phyloP scores from a whole-genome alignment of 2,888 invertebrate genomes.

The Punctoribates punctum region DNA sequence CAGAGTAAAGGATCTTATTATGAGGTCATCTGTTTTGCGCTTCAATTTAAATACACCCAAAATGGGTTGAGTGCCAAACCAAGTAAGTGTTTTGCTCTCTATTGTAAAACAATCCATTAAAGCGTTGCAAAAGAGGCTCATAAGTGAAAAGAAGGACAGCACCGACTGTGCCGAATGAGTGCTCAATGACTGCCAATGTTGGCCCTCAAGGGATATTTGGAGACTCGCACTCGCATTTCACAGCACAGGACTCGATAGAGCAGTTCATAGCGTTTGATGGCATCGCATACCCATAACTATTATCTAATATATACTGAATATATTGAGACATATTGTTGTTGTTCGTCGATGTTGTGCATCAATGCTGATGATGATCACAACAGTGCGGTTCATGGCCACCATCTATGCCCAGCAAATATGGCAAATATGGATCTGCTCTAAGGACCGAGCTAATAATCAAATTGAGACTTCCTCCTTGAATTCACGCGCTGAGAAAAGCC shows the following conservation, averaged over 20 bases:
- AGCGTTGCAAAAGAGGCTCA: constrained; percentile 16
- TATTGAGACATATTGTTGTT: constrained; percentile 33
- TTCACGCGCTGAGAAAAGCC: constrained; percentile 25
- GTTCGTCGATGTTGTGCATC: constrained; percentile 27
- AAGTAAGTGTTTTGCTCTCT: not conserved
- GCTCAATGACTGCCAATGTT: constrained; percentile 20
- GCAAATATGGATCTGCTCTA: constrained; percentile 19
- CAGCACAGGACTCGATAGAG: constrained; percentile 14
- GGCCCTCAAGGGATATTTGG: constrained; percentile 33
- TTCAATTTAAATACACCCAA: constrained; percentile 29
- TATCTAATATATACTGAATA: not conserved
- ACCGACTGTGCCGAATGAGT: not conserved
- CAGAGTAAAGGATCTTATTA: constrained; percentile 17
- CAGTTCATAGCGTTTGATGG: constrained; percentile 6
- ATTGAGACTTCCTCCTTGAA: constrained; percentile 39
- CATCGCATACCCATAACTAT: not conserved
- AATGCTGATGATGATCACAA: constrained; percentile 27
- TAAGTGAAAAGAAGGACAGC: constrained; percentile 34
- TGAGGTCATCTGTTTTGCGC: constrained; percentile 21
- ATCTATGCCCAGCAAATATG: not conserved
- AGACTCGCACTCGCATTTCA: not conserved
- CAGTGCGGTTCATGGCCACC: constrained; percentile 17
- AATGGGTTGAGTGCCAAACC: constrained; percentile 32
- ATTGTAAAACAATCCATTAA: constrained; percentile 33
- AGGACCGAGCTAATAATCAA: constrained; percentile 41